Conservation (phyloP, 2,888 invertebrate genomes). For the Ectemnius cavifrons region DNA sequence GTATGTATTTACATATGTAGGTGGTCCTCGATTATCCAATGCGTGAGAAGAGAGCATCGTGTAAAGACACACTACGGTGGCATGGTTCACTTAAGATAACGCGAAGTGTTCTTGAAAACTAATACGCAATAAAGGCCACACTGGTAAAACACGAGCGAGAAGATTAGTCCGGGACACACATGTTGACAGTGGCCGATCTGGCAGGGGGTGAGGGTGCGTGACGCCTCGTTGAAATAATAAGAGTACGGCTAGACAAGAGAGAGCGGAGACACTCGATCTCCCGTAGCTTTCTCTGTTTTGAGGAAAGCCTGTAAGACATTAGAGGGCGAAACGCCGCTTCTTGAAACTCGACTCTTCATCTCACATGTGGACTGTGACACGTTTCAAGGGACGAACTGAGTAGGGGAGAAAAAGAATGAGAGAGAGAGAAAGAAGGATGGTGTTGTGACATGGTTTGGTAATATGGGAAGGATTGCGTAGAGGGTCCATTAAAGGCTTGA, state of each 20-base stretch:
- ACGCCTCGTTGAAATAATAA: conserved; percentile 41
- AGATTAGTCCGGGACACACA: no score
- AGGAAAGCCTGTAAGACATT: conserved; percentile 18
- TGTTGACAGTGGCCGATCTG: no score
- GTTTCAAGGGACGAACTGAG: conserved; percentile 6
- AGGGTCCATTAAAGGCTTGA: conserved; percentile 15
- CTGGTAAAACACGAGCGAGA: no score
- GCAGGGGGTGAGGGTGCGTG: no score
- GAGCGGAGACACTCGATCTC: conserved; percentile 25
- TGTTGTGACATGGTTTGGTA: conserved; percentile 51
- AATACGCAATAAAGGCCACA: no score
- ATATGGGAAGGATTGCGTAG: conserved; percentile 1
- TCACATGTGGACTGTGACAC: conserved; percentile 25
- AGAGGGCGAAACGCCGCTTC: not conserved
- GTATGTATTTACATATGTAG: no score
- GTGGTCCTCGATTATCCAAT: no score
- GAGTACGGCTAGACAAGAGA: conserved; percentile 14
- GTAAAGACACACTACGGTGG: no score
- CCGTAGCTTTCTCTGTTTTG: conserved; percentile 13
- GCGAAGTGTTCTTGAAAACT: no score
- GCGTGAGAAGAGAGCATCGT: no score
- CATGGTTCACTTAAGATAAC: no score
- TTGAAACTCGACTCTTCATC: conserved; percentile 45
- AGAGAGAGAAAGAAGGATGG: not conserved
- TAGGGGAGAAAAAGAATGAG: conserved; percentile 34